Percentiles rank a stretch among this genome's conserved stretches.
Evolutionary conservation across 2,113 vertebrate species (phyloP).

Genomic region (Seriola quinqueradiata): DNA sequence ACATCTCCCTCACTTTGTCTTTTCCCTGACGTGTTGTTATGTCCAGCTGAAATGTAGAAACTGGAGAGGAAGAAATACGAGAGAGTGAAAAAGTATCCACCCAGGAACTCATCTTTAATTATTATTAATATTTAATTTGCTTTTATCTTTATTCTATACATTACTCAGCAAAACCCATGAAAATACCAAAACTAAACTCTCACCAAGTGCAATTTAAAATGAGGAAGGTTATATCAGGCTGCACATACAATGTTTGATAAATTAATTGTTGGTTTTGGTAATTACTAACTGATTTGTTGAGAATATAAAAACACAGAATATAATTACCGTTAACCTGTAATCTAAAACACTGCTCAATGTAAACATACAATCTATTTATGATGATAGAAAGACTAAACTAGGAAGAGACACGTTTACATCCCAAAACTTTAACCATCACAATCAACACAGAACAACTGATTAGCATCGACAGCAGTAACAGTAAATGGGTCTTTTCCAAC

Average conservation of each 20-base stretch:
- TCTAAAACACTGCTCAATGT: neutral
- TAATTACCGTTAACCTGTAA: neutral
- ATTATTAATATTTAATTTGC: neutral
- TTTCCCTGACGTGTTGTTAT: constrained; percentile 89
- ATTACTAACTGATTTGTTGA: neutral
- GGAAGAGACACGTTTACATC: neutral
- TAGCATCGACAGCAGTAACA: neutral
- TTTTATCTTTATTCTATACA: neutral
- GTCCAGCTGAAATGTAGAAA: constrained; percentile 90
- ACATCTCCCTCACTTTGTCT: constrained; percentile 94
- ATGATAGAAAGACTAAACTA: too few species aligned
- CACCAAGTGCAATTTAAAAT: neutral
- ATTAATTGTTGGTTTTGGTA: neutral
- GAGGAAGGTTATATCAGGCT: neutral
- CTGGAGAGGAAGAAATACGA: constrained; percentile 69
- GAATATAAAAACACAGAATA: neutral
- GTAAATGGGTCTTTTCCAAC: neutral
- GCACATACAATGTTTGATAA: neutral
- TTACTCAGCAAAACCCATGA: neutral
- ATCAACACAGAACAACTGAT: neutral
- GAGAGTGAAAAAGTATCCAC: neutral
- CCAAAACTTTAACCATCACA: neutral
- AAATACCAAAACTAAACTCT: neutral
- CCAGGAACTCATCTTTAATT: neutral
- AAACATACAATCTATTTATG: too few species aligned